Conservation (phyloP, 2,797 vertebrate genomes). For the Smutsia temminckii region DNA sequence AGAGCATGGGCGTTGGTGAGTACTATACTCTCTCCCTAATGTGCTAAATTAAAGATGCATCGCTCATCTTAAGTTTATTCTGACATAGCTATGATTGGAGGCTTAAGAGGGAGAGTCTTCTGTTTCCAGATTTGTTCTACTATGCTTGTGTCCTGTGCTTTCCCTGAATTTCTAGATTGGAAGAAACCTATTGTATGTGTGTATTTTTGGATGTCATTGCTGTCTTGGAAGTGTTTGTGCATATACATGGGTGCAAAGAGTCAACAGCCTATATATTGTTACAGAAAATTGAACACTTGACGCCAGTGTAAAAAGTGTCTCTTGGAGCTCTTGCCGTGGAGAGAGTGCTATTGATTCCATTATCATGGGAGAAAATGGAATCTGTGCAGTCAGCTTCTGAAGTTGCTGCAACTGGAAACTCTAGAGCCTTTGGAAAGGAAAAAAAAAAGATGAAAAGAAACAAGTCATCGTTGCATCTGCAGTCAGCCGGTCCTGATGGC, state of each 20-base stretch:
- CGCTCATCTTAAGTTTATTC: neutral
- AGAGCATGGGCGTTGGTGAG: too few relatives aligned
- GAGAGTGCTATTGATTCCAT: neutral
- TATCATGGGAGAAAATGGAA: neutral
- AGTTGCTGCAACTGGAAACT: neutral
- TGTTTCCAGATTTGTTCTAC: neutral
- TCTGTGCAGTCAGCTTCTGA: neutral
- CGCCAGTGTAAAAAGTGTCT: neutral
- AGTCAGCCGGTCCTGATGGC: neutral
- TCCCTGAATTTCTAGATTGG: neutral
- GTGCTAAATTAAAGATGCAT: neutral
- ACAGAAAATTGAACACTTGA: slow-evolving; percentile 31
- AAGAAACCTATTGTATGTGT: neutral
- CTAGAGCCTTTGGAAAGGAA: neutral
- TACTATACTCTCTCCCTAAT: neutral
- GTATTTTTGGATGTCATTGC: neutral
- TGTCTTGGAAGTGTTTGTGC: neutral
- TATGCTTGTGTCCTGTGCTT: neutral
- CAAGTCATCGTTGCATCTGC: neutral
- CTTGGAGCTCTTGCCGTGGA: neutral
- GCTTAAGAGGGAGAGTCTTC: neutral
- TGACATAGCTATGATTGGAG: neutral
- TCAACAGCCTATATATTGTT: neutral
- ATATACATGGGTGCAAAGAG: neutral
- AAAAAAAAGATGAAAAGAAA: neutral